A percentile compares a stretch with the other conserved stretches of the same genome.
Evolutionary conservation across 2,888 invertebrate species (phyloP).

Genomic region (Trachelus tabidus): DNA sequence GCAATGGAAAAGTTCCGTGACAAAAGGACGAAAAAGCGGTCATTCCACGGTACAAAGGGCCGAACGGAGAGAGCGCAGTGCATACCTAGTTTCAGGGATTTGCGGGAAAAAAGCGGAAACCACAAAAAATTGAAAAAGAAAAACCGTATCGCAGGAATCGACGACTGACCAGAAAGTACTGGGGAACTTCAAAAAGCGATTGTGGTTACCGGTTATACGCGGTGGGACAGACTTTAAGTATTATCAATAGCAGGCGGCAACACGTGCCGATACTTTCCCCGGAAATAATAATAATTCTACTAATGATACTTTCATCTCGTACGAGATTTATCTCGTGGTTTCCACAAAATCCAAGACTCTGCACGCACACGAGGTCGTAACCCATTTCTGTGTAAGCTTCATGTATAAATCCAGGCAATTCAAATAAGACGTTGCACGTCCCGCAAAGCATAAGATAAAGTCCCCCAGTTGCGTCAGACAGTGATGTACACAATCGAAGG

Average conservation of each 20-base stretch:
- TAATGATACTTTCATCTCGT: no score
- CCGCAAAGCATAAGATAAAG: neutral
- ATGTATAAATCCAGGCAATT: neutral
- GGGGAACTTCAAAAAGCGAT: neutral
- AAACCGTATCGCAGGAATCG: slow-evolving; percentile 24
- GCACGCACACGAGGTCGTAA: neutral
- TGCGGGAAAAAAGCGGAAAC: slow-evolving; percentile 35
- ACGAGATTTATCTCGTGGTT: neutral
- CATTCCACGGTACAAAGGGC: slow-evolving; percentile 54
- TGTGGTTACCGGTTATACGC: neutral
- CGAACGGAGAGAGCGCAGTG: slow-evolving; percentile 43
- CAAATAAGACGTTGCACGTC: neutral
- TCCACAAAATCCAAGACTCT: neutral
- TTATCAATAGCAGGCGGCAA: neutral
- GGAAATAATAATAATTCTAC: neutral
- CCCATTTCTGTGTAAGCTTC: neutral
- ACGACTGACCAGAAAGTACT: neutral
- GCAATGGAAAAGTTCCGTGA: slow-evolving; percentile 54
- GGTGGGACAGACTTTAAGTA: neutral
- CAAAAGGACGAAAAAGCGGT: slow-evolving; percentile 52
- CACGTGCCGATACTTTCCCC: neutral
- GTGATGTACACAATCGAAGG: neutral
- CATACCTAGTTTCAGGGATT: slow-evolving; percentile 46
- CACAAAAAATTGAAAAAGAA: slow-evolving; percentile 18
- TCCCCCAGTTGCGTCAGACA: neutral